Percentiles rank a stretch among this genome's conserved stretches.
Evolutionary conservation across 35 echinoderm and acorn worm species (phyloP).

Genomic region (Diadema setosum): DNA sequence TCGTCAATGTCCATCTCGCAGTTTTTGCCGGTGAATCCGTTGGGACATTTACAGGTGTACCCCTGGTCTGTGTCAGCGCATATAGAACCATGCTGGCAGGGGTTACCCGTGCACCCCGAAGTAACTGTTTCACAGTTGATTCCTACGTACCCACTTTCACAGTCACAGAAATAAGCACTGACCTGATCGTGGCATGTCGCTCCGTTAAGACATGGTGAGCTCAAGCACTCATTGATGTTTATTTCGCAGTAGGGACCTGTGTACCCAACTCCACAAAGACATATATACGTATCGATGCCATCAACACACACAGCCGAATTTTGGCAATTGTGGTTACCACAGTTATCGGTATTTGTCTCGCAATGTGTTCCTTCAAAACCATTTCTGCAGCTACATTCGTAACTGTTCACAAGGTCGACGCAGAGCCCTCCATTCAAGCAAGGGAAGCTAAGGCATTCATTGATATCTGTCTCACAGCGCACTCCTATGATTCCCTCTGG

Average conservation of each 20-base stretch:
- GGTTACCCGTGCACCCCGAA: constrained; percentile 13
- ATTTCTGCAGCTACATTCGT: not conserved
- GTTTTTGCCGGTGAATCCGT: constrained; percentile 13
- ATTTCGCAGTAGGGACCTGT: not conserved
- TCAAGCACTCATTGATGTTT: constrained; percentile 40
- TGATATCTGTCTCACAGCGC: constrained; percentile 59
- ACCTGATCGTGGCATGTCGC: constrained; percentile 14
- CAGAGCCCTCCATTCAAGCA: constrained; percentile 45
- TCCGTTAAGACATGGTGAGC: constrained; percentile 21
- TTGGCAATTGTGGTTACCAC: not conserved
- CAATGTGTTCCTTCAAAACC: not conserved
- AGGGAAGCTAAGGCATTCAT: constrained; percentile 41
- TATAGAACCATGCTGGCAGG: not conserved
- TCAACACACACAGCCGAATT: constrained; percentile 33
- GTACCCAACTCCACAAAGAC: constrained; percentile 31
- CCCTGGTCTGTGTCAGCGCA: not conserved
- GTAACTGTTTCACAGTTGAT: not conserved
- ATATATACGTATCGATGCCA: constrained; percentile 18
- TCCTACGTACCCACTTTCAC: constrained; percentile 24
- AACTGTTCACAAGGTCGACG: not conserved
- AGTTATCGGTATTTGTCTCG: not conserved
- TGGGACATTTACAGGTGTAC: constrained; percentile 22
- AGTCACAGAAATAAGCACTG: constrained; percentile 10
- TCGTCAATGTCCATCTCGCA: constrained; percentile 28
- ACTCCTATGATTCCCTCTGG: constrained; percentile 49